Evolutionary conservation across 2,797 vertebrate species (phyloP).

Genomic region (Sebastes baramenuke): DNA sequence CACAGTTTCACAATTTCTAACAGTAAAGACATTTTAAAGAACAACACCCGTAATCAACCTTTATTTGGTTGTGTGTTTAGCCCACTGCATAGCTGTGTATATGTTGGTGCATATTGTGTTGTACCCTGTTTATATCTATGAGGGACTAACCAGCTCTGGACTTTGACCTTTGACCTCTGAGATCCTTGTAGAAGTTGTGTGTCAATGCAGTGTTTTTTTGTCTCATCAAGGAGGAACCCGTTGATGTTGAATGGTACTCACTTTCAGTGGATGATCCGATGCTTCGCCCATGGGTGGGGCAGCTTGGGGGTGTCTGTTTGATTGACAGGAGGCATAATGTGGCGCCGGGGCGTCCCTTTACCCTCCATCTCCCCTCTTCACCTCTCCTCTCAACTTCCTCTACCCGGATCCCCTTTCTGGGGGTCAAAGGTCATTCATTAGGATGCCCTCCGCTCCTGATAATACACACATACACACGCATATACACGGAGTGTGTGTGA

Average conservation of each 20-base stretch:
- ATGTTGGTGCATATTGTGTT: neutral
- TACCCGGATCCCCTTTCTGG: slow-evolving; percentile 77
- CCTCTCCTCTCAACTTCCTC: slow-evolving; percentile 78
- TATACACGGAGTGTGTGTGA: neutral
- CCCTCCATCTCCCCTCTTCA: slow-evolving; percentile 69
- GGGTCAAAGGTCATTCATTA: slow-evolving; percentile 78
- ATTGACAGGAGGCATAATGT: slow-evolving; percentile 72
- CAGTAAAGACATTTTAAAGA: neutral
- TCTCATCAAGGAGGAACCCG: neutral
- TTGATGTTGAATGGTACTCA: slow-evolving; percentile 3
- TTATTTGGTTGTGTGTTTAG: neutral
- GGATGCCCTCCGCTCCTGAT: slow-evolving; percentile 67
- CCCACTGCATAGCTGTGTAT: neutral
- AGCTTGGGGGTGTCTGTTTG: slow-evolving; percentile 50
- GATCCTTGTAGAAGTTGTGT: neutral
- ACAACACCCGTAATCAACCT: neutral
- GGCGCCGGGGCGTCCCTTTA: slow-evolving; percentile 64
- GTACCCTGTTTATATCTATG: neutral
- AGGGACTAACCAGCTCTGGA: neutral
- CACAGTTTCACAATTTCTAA: neutral
- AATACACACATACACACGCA: slow-evolving; percentile 47
- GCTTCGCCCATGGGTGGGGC: slow-evolving; percentile 15
- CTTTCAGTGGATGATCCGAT: slow-evolving; percentile 39
- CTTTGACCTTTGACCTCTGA: slow-evolving; percentile 9
- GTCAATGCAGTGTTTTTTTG: neutral